Evolutionary conservation across 2,797 vertebrate species (phyloP), one percentile per base, ranked within the genome.

Genomic region (Enteromius mattozi): DNA sequence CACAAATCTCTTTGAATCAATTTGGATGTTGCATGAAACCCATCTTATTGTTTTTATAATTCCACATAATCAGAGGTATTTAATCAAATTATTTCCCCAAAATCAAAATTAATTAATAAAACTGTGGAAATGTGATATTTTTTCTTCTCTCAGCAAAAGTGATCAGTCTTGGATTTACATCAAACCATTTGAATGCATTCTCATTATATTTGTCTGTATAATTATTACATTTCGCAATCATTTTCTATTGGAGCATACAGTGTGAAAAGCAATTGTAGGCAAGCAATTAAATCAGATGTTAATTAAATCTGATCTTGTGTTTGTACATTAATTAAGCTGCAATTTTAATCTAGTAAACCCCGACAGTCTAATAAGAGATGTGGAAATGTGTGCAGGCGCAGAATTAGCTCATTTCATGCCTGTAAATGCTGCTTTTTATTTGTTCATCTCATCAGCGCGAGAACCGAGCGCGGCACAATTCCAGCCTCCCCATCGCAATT

Each of bases 291-390:
- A 95, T 95, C 93, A 93, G 94, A 95, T 95, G 93, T 94, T 95
- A 95, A 95, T 95, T 95, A 95, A 95, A 95, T 95, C 94, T 93
- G 95, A 95, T 95, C 94, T 95, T 93, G 95, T 95, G 94, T 88
- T 95, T 95, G 94, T 95, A 92, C 93, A 92, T 94, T 95, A 95
- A 95, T 95, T 93, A 94, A 95, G 94, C 93, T 92, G 84, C 93
- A 94, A 93, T 95, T 95, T 95, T 94, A 95, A 95, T 95, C 94
- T 95, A 94, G 93, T 94, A 93, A 94, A 95, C 89, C 94, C 92
- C 92, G 92, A 91, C 91, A 89, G 90, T 91, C 89, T 91, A 94
- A 94, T 92, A 92, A 86, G 92, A 91, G 92, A 93, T 92, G 91
- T 91, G 93, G 91, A 88, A 93, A 89, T 90, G 89, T 91, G 92